Conservation (phyloP, 2,797 vertebrate genomes). For the Phrynocephalus forsythii region DNA sequence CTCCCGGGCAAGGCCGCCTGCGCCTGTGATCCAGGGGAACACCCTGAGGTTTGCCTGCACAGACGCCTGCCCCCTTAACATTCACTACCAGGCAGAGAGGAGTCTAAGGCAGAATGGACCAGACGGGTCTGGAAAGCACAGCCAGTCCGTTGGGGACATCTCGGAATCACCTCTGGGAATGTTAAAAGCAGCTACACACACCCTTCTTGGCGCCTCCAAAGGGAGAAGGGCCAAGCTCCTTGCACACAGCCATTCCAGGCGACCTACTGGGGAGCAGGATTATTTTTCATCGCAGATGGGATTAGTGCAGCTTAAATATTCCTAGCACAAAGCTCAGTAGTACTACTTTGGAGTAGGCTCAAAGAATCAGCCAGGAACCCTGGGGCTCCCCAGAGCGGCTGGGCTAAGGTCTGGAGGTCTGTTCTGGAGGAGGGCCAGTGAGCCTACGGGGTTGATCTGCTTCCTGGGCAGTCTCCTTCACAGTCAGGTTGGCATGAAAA, state of each 20-base stretch:
- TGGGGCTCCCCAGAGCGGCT: conserved; percentile 51
- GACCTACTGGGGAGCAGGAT: conserved; percentile 56
- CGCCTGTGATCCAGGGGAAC: background rate
- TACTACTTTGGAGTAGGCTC: conserved; percentile 61
- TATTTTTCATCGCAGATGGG: conserved; percentile 65
- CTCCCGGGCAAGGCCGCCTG: background rate
- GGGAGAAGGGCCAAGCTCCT: conserved; percentile 40
- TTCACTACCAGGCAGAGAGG: background rate
- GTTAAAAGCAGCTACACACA: conserved; percentile 8
- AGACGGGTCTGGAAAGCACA: background rate
- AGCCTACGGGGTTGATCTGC: no score
- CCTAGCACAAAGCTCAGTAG: conserved; percentile 73
- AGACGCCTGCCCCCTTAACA: background rate
- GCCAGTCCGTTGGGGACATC: no score
- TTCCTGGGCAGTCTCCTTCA: conserved; percentile 68
- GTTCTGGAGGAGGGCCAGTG: conserved; percentile 38
- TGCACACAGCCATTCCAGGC: conserved; percentile 55
- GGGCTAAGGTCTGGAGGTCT: conserved; percentile 57
- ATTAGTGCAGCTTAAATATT: conserved; percentile 67
- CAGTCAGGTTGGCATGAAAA: conserved; percentile 71
- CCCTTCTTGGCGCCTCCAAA: no score
- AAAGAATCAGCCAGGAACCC: background rate
- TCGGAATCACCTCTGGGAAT: background rate
- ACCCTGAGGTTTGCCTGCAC: background rate
- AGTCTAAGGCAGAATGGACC: background rate